Percentiles rank a stretch among this genome's conserved stretches.
Conservation (phyloP, 2,113 vertebrate genomes). For the Hypomesus transpacificus region DNA sequence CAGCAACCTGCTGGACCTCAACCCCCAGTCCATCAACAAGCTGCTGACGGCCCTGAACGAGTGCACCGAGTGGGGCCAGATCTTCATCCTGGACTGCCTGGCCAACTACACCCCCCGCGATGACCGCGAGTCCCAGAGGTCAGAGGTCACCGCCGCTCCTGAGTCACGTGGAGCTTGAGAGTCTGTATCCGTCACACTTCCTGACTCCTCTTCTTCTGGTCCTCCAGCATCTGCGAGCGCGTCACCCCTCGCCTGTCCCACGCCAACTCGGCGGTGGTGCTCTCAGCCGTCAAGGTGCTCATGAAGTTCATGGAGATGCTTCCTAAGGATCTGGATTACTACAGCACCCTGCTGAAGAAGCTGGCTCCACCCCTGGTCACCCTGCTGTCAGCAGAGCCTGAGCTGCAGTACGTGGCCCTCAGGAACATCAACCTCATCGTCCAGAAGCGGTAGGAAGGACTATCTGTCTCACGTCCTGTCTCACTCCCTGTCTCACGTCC, state of each 20-base stretch:
- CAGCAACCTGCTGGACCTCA: constrained; percentile 95
- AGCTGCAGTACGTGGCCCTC: constrained; percentile 96
- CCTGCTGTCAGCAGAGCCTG: constrained; percentile 90
- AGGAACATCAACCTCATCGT: constrained; percentile 99
- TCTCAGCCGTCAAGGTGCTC: constrained; percentile 95
- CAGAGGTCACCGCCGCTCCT: constrained; percentile 19
- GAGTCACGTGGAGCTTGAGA: constrained; percentile 1
- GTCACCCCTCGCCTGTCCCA: constrained; percentile 95
- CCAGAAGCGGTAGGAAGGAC: constrained; percentile 85
- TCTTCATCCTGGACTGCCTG: constrained; percentile 97
- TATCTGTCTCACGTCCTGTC: no score
- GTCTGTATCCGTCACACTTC: constrained; percentile 5
- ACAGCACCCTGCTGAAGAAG: constrained; percentile 93
- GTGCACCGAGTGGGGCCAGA: constrained; percentile 99
- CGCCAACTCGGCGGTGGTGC: constrained; percentile 95
- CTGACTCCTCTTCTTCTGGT: neutral
- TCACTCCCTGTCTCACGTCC: no score
- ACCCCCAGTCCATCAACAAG: constrained; percentile 98
- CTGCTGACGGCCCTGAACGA: constrained; percentile 94
- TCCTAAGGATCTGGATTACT: constrained; percentile 97
- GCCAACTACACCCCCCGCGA: constrained; percentile 96
- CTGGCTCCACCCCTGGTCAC: constrained; percentile 95
- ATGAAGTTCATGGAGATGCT: constrained; percentile 99
- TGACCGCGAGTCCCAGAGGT: constrained; percentile 98
- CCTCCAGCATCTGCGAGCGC: constrained; percentile 89